phyloP scores from a whole-genome alignment of 2,888 invertebrate species.

The Acanthoscelides obtectus region DNA sequence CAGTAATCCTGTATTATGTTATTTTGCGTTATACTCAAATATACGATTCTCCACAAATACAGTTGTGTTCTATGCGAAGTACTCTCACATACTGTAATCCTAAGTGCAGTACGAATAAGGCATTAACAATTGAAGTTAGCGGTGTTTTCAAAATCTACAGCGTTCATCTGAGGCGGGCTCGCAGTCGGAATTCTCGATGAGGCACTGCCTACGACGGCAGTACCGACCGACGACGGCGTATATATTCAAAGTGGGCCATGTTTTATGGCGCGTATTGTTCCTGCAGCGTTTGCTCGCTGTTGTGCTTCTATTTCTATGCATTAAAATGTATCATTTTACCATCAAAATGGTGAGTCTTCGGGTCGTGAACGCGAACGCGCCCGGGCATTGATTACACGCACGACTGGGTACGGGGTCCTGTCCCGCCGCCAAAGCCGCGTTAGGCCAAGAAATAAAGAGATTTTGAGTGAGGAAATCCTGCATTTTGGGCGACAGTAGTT shows the following conservation, averaged over 20 bases:
- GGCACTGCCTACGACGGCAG: no score
- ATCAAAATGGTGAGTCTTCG: slow-evolving; percentile 36
- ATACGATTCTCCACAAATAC: no score
- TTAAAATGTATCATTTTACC: slow-evolving; percentile 42
- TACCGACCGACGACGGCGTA: not conserved
- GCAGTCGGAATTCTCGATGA: not conserved
- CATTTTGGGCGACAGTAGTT: no score
- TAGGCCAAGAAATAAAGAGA: no score
- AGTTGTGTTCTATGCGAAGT: no score
- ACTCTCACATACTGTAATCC: not conserved
- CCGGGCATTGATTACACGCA: slow-evolving; percentile 43
- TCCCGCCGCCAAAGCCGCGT: not conserved
- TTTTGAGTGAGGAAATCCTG: no score
- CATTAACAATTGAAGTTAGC: not conserved
- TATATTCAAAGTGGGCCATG: slow-evolving; percentile 31
- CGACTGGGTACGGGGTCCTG: slow-evolving; percentile 37
- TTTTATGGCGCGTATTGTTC: slow-evolving; percentile 37
- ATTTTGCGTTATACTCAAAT: no score
- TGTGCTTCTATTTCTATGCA: not conserved
- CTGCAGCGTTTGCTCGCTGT: slow-evolving; percentile 24
- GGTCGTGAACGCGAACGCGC: slow-evolving; percentile 35
- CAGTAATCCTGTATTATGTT: no score
- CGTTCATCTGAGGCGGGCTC: not conserved
- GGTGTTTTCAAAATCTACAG: not conserved
- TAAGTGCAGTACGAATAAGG: not conserved